phyloP scores from a whole-genome alignment of 2,797 vertebrate genomes.

The Leucoraja ocellata region DNA sequence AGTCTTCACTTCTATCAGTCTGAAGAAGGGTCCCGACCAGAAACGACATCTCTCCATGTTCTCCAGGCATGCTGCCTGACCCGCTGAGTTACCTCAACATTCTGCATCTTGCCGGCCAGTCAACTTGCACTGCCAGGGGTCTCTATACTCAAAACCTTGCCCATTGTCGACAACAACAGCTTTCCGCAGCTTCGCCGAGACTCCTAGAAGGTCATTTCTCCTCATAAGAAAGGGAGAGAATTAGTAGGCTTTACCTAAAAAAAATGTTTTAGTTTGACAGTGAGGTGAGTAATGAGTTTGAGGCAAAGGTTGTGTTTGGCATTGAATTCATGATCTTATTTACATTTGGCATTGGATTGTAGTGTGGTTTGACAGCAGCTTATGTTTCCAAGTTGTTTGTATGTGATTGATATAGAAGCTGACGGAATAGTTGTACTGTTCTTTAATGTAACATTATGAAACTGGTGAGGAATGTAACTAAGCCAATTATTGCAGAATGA shows the following conservation, averaged over 20 bases:
- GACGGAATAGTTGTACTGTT: not conserved
- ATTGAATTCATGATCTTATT: not conserved
- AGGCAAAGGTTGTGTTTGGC: not conserved
- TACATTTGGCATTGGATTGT: not conserved
- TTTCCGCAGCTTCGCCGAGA: not conserved
- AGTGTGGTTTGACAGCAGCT: not conserved
- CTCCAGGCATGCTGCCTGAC: too few species aligned
- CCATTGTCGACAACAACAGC: not conserved
- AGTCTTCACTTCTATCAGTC: too few species aligned
- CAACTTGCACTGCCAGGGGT: not conserved
- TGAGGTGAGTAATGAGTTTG: not conserved
- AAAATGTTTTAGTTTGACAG: not conserved
- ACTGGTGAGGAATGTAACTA: not conserved
- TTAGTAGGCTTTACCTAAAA: not conserved
- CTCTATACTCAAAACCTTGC: not conserved
- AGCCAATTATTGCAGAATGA: not conserved
- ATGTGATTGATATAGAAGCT: conserved; percentile 9
- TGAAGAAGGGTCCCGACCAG: too few species aligned
- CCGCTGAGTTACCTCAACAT: too few species aligned
- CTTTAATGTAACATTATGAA: not conserved
- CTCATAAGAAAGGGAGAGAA: too few species aligned
- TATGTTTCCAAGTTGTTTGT: not conserved
- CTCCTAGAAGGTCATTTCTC: not conserved
- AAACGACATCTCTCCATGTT: too few species aligned
- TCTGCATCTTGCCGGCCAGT: not conserved